phyloP scores from a whole-genome alignment of 2,888 invertebrate genomes.

The Zygothrica quintamaculata region DNA sequence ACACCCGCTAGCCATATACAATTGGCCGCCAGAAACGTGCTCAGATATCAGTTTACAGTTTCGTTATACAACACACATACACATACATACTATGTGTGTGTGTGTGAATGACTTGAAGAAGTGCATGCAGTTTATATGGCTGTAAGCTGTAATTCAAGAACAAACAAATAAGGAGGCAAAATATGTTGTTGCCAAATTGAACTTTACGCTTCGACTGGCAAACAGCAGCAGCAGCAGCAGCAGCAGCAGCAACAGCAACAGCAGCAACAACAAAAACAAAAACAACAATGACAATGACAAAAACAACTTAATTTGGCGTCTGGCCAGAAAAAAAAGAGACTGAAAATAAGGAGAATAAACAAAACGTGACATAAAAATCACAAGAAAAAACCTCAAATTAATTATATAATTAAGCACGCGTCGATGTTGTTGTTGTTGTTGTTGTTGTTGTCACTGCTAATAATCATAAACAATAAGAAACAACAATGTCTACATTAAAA shows the following conservation, averaged over 20 bases:
- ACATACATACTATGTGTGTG: not conserved
- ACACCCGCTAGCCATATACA: conserved; percentile 17
- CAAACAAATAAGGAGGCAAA: not conserved
- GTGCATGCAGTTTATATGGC: conserved; percentile 33
- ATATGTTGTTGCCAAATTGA: conserved; percentile 18
- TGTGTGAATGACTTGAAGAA: conserved; percentile 8
- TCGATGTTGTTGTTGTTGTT: conserved; percentile 37
- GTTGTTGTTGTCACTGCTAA: conserved; percentile 28
- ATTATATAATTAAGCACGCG: conserved; percentile 76
- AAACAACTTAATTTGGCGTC: conserved; percentile 45
- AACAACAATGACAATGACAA: conserved; percentile 18
- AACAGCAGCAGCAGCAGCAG: too few species aligned
- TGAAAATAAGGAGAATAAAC: conserved; percentile 44
- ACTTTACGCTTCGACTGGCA: conserved; percentile 17
- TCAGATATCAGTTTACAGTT: conserved; percentile 66
- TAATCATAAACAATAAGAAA: conserved; percentile 56
- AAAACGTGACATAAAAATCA: conserved; percentile 66
- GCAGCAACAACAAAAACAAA: not conserved
- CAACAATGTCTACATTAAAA: conserved; percentile 40
- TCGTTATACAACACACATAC: conserved; percentile 33
- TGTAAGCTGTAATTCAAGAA: conserved; percentile 25
- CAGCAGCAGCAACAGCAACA: not conserved
- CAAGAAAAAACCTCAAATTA: conserved; percentile 64
- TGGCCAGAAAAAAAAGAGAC: conserved; percentile 68
- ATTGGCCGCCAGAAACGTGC: conserved; percentile 52